Evolutionary conservation across 2,888 invertebrate genomes (phyloP).

Genomic region (Archips xylosteana): DNA sequence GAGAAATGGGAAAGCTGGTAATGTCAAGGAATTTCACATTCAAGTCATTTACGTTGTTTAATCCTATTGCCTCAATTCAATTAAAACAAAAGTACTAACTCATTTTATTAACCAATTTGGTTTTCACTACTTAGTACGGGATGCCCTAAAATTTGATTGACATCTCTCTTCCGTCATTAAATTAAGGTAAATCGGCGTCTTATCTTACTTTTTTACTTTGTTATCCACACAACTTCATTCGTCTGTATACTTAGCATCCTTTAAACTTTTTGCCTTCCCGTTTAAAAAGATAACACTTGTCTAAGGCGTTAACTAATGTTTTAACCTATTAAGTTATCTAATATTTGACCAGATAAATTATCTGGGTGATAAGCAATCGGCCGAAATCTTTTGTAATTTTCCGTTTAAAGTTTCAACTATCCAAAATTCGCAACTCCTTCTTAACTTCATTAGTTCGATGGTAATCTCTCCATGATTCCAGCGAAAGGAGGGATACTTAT

Average conservation of each 20-base stretch:
- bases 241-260: neutral
- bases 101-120: neutral
- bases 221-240: neutral
- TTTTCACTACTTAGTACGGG: neutral
- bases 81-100: neutral
- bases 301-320: slow-evolving; percentile 38
- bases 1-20: too few relatives aligned
- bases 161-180: neutral
- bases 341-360: slow-evolving; percentile 36
- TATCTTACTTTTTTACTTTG: neutral
- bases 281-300: slow-evolving; percentile 25
- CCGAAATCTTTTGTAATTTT: slow-evolving; percentile 18
- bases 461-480: neutral
- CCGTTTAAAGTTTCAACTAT: neutral
- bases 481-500: neutral
- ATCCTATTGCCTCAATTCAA: neutral
- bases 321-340: slow-evolving; percentile 29
- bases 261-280: slow-evolving; percentile 3
- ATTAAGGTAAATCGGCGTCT: neutral
- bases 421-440: neutral
- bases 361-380: slow-evolving; percentile 3
- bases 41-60: neutral
- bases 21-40: neutral
- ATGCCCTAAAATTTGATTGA: neutral
- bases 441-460: neutral